These are phyloP conservation scores for Epinephelus moara DNA, from an alignment of 2,113 vertebrate genomes.

Conservation along the genomic window DNA sequence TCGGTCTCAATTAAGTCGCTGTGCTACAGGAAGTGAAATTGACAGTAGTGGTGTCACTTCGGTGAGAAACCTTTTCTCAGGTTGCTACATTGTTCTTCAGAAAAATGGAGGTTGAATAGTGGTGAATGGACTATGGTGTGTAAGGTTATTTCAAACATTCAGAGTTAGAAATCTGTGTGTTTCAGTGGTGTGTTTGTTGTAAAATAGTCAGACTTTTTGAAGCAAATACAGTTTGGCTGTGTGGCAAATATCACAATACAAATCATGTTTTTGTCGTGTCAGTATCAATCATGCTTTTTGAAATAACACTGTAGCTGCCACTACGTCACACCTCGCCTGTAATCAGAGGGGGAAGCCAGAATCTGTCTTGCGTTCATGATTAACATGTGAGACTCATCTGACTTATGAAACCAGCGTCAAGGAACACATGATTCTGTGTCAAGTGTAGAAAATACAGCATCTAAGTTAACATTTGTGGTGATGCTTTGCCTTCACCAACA, in stretches of 20 bases:
- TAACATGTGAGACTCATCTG: constrained; percentile 2
- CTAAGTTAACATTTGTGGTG: neutral
- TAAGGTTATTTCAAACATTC: neutral
- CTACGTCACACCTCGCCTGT: neutral
- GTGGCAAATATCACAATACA: neutral
- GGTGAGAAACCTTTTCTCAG: neutral
- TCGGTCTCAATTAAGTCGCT: neutral
- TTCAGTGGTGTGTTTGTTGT: neutral
- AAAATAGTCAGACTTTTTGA: neutral
- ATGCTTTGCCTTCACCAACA: neutral
- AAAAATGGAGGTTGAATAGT: neutral
- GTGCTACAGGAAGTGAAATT: constrained; percentile 1
- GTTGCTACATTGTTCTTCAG: neutral
- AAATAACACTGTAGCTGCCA: neutral
- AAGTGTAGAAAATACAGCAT: neutral
- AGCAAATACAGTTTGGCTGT: neutral
- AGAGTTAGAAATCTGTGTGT: neutral
- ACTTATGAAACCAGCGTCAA: neutral
- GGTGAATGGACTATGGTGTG: neutral
- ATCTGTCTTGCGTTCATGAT: neutral
- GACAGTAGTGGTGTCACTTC: neutral
- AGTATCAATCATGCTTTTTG: neutral
- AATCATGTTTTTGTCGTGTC: neutral
- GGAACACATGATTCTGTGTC: neutral
- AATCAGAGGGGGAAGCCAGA: neutral